Evolutionary conservation across 2,888 invertebrate species (phyloP).

Genomic region (Lymantria dispar): DNA sequence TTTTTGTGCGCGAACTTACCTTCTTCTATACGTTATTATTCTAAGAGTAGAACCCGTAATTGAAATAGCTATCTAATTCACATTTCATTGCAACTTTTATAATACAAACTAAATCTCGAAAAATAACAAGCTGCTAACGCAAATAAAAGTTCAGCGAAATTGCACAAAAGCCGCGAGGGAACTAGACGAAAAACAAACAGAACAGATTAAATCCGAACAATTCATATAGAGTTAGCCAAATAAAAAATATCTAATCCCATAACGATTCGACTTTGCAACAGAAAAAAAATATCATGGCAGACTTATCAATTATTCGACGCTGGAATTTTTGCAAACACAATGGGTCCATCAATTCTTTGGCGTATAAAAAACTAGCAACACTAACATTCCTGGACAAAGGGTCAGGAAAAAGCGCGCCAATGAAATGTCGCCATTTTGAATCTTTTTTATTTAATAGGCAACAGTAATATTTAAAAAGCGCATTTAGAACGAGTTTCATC

Average conservation of each 20-base stretch:
- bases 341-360: constrained; percentile 66
- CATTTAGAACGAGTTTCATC: too few relatives aligned
- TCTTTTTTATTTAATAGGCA: too few relatives aligned
- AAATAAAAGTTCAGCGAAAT: constrained; percentile 22
- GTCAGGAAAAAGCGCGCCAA: constrained; percentile 42
- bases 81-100: not conserved
- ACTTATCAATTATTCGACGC: constrained; percentile 70
- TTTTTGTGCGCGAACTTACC: too few relatives aligned
- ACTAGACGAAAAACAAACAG: constrained; percentile 38
- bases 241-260: constrained; percentile 56
- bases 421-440: constrained; percentile 23
- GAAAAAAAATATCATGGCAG: constrained; percentile 43
- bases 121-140: constrained; percentile 7
- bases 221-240: constrained; percentile 28
- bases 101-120: not conserved
- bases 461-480: too few relatives aligned
- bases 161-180: constrained; percentile 28
- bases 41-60: too few relatives aligned
- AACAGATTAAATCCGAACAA: constrained; percentile 29
- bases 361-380: constrained; percentile 64
- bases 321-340: constrained; percentile 71
- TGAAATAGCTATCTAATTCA: too few relatives aligned
- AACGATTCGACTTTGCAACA: constrained; percentile 52
- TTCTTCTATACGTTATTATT: too few relatives aligned
- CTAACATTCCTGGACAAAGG: constrained; percentile 59